Conservation (phyloP, 2,113 vertebrate genomes). For the Zapornia atra region DNA sequence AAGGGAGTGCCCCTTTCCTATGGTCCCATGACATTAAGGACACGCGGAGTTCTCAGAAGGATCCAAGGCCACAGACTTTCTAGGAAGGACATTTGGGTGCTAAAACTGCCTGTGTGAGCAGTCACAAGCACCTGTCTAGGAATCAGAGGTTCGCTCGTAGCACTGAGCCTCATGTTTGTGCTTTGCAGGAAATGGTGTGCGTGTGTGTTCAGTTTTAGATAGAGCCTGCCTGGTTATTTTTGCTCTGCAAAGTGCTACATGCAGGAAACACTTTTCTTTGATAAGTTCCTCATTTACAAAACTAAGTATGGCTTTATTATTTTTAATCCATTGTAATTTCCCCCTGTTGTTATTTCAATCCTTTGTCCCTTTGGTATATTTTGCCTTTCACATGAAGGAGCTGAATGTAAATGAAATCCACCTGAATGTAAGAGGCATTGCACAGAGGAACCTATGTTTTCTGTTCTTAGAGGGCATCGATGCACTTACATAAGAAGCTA, state of each 20-base stretch:
- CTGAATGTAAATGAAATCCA: background rate
- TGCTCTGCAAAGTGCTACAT: background rate
- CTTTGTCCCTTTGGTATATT: background rate
- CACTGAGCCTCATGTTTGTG: background rate
- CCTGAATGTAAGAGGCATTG: background rate
- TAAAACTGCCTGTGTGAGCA: background rate
- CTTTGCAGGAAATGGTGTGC: background rate
- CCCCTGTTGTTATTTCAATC: background rate
- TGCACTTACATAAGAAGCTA: background rate
- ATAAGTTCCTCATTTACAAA: background rate
- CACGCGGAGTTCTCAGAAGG: background rate
- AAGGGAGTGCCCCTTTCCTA: rapidly evolving
- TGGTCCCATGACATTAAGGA: background rate
- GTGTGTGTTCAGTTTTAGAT: background rate
- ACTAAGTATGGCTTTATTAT: background rate
- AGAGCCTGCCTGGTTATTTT: background rate
- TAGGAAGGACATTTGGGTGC: background rate
- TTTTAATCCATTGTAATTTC: background rate
- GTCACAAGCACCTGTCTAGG: background rate
- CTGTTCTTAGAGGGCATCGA: background rate
- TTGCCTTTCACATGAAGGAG: background rate
- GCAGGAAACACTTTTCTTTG: background rate
- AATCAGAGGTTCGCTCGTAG: background rate
- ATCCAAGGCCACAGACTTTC: background rate
- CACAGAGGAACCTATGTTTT: background rate